phyloP scores from a whole-genome alignment of 2,888 invertebrate species.

The Ethmia dodecea region DNA sequence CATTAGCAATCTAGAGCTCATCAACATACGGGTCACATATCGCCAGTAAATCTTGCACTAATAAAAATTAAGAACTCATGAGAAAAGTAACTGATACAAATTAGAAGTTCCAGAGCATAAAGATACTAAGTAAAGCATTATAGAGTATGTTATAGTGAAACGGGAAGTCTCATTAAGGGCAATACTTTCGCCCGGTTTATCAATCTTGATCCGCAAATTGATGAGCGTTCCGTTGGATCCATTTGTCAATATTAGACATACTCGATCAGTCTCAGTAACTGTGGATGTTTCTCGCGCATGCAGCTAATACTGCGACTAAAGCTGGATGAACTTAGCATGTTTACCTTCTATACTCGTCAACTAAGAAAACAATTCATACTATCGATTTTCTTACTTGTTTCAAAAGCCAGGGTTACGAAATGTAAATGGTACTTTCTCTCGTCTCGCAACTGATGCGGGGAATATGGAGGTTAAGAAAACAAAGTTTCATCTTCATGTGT shows the following conservation, averaged over 20 bases:
- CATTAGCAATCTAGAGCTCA: too few species aligned
- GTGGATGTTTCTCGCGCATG: not conserved
- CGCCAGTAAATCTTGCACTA: too few species aligned
- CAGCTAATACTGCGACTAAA: not conserved
- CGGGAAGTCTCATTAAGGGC: slow-evolving; percentile 13
- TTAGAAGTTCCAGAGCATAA: too few species aligned
- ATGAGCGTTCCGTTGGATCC: slow-evolving; percentile 13
- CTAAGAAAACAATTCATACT: slow-evolving; percentile 29
- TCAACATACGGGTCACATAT: too few species aligned
- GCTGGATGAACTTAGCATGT: slow-evolving; percentile 4
- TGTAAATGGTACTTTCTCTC: slow-evolving; percentile 60
- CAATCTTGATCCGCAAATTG: slow-evolving; percentile 17
- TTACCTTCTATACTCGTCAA: slow-evolving; percentile 19
- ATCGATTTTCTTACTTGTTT: slow-evolving; percentile 51
- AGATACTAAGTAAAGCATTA: too few species aligned
- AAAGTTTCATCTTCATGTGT: slow-evolving; percentile 49
- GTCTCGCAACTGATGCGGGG: slow-evolving; percentile 55
- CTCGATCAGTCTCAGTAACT: not conserved
- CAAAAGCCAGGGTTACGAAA: slow-evolving; percentile 57
- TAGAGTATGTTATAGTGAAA: too few species aligned
- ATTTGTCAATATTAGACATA: slow-evolving; percentile 14
- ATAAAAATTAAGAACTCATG: too few species aligned
- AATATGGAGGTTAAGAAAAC: slow-evolving; percentile 72
- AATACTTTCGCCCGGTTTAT: slow-evolving; percentile 4
- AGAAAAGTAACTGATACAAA: too few species aligned